Conservation (phyloP, 2,113 vertebrate species). For the Mixornis gularis region DNA sequence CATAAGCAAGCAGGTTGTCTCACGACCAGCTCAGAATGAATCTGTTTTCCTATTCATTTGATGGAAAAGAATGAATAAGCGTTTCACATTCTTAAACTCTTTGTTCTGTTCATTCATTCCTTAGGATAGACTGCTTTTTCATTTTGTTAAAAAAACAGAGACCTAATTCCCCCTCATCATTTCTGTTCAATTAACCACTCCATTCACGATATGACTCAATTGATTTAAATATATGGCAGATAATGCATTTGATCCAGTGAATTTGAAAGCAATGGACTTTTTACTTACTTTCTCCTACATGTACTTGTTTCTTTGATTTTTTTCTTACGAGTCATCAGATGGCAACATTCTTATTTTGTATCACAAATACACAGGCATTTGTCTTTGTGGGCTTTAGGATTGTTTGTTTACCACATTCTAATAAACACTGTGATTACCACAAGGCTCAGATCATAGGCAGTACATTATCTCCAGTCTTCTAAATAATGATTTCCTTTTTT, state of each 20-base stretch:
- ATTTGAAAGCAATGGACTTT: not conserved
- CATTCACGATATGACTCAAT: not conserved
- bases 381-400: not conserved
- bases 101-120: not conserved
- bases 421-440: not conserved
- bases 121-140: not conserved
- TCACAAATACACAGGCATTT: not conserved
- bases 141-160: not conserved
- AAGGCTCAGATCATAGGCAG: not conserved
- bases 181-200: not conserved
- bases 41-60: not conserved
- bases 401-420: not conserved
- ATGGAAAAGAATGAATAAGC: not conserved
- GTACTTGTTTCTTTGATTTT: not conserved
- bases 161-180: not conserved
- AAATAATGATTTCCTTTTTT: not conserved
- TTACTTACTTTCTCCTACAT: not conserved
- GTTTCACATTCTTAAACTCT: not conserved
- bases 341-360: not conserved
- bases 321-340: not conserved
- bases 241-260: not conserved
- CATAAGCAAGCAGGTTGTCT: not conserved
- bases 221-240: not conserved
- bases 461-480: not conserved
- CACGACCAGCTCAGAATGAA: not conserved